A percentile compares a stretch with the other conserved stretches of the same genome.
Evolutionary conservation across 2,888 invertebrate genomes (phyloP).

Genomic region (Plagiodera versicolora): DNA sequence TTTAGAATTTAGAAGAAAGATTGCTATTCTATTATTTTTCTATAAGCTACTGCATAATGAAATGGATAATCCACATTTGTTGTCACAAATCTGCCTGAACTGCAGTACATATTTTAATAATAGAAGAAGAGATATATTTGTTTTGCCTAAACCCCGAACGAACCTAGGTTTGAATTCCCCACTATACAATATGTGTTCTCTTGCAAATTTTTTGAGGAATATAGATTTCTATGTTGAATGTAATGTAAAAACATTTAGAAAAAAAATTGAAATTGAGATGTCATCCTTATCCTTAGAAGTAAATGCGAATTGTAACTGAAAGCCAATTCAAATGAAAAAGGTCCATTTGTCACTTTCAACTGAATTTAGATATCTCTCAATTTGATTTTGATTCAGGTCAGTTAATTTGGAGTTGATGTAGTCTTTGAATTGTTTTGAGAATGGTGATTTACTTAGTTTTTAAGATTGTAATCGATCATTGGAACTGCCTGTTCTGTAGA

Average conservation of each 20-base stretch:
- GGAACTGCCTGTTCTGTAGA: constrained; percentile 2
- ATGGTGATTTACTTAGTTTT: background rate
- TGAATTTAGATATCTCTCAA: too few species aligned
- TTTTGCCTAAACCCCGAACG: background rate
- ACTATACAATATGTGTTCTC: background rate
- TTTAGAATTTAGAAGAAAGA: too few species aligned
- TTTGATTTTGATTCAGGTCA: background rate
- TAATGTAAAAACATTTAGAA: background rate
- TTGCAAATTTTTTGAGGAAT: background rate
- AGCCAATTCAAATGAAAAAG: constrained; percentile 1
- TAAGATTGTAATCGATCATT: background rate
- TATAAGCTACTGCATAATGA: too few species aligned
- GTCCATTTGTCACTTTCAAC: background rate
- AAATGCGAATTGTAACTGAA: background rate
- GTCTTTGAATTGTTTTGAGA: too few species aligned
- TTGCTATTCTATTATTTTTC: too few species aligned
- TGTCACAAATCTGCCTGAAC: background rate
- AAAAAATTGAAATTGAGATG: background rate
- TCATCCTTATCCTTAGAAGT: background rate
- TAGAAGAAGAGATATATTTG: background rate
- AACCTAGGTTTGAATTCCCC: background rate
- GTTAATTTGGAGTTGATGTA: too few species aligned
- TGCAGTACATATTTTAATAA: background rate
- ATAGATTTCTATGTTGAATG: background rate
- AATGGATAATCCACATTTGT: background rate